phyloP scores from a whole-genome alignment of 2,113 vertebrate species.

The Myiopsitta monachus region DNA sequence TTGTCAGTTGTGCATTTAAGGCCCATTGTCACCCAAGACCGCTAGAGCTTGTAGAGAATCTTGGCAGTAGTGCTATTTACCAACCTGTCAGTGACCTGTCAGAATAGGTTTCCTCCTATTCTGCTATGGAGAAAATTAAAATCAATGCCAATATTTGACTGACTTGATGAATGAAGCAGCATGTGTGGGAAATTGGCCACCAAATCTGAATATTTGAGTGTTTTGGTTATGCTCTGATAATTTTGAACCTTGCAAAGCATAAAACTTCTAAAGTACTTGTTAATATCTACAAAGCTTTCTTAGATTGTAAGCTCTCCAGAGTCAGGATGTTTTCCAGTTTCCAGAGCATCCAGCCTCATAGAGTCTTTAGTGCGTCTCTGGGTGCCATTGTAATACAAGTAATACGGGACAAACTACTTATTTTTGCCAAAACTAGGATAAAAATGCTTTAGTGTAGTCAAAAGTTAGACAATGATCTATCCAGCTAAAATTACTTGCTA shows the following conservation, averaged over 20 bases:
- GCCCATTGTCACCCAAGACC: background rate
- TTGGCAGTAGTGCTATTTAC: background rate
- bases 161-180: background rate
- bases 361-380: background rate
- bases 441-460: background rate
- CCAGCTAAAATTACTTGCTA: background rate
- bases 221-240: background rate
- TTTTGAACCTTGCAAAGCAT: background rate
- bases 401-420: background rate
- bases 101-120: background rate
- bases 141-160: background rate
- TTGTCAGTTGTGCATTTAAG: background rate
- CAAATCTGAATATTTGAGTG: background rate
- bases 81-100: background rate
- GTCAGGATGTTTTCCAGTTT: background rate
- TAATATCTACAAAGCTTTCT: background rate
- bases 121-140: background rate
- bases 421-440: background rate
- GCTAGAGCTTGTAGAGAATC: background rate
- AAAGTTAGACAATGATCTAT: background rate
- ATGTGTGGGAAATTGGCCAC: background rate
- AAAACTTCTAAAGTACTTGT: background rate
- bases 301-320: conserved; percentile 5
- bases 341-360: background rate
- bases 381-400: background rate